Evolutionary conservation across 2,797 vertebrate species (phyloP).

Genomic region (Pyrocephalus nanus): DNA sequence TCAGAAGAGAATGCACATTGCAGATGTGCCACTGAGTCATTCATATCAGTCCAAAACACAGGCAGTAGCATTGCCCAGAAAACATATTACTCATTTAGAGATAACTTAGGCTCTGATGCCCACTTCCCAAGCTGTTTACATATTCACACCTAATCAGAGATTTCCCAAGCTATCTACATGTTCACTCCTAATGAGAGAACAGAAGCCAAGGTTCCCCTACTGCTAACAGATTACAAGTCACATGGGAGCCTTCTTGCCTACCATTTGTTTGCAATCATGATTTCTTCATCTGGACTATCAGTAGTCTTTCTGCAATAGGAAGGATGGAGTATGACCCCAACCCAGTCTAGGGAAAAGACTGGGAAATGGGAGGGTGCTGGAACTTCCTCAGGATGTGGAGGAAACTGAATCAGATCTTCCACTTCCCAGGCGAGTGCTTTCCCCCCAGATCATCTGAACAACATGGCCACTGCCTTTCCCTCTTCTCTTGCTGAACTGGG

Average conservation of each 20-base stretch:
- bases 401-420: constrained; percentile 64
- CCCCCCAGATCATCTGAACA: background rate
- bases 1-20: background rate
- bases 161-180: background rate
- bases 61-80: background rate
- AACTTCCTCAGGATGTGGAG: constrained; percentile 64
- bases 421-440: constrained; percentile 36
- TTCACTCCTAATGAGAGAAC: background rate
- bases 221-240: background rate
- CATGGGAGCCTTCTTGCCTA: background rate
- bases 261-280: background rate
- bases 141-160: background rate
- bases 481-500: background rate
- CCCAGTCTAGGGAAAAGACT: background rate
- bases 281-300: background rate
- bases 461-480: background rate
- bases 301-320: constrained; percentile 7
- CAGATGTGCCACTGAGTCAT: background rate
- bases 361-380: constrained; percentile 41
- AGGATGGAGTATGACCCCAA: constrained; percentile 52
- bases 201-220: background rate
- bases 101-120: background rate
- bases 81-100: background rate
- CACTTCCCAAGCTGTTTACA: background rate
- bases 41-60: background rate